Base-by-base conservation (phyloP, 2,888 invertebrate genomes). In the Pilophorus perplexus region DNA sequence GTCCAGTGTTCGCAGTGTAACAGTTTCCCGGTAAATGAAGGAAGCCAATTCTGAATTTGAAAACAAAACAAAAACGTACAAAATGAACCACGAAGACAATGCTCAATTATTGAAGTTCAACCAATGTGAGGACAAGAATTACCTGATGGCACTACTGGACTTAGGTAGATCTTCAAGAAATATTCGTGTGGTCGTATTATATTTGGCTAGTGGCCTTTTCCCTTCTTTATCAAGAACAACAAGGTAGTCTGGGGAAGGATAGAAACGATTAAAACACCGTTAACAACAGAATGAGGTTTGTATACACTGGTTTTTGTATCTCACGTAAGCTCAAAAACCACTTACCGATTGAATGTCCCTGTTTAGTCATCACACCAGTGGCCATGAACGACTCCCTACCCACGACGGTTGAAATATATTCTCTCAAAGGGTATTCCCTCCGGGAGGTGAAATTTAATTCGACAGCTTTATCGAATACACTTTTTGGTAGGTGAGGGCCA, bases 1-100 rank as follows among this genome's bases (percentile, higher is more conserved):
- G 77, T 71, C 81, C 79, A 69, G 80, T 81, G 76, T 87, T 87
- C 74, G 80, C 76, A 1, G 83, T 81, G 74, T 83, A 87, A 70
- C 81, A 81, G 54, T 78, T 78, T 12, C 77, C 76, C 37, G 78
- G 79, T 74, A 84, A 80, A 71, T 76, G 79, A 69, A 84, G 73
- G 14, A 87, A 74, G 69, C 84, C 79, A 14, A 86, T 77, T 82
- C 55, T 57, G 52, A 23, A 64, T 22, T 20, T 22, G 5, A 14
- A 5, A 18, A 16, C n/a, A n/a, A n/a, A n/a, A n/a, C n/a, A n/a
- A n/a, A n/a, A n/a, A n/a, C n/a, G n/a, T 10, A 48, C 14, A 48
- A 57, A 50, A 42, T 6, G 20, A 50, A 48, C 8, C 10, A 12
- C 48, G 8, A 46, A 12, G n/a, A n/a, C n/a, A n/a, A n/a, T n/a